Conservation (phyloP, 2,888 invertebrate species). For the Agapostemon virescens region DNA sequence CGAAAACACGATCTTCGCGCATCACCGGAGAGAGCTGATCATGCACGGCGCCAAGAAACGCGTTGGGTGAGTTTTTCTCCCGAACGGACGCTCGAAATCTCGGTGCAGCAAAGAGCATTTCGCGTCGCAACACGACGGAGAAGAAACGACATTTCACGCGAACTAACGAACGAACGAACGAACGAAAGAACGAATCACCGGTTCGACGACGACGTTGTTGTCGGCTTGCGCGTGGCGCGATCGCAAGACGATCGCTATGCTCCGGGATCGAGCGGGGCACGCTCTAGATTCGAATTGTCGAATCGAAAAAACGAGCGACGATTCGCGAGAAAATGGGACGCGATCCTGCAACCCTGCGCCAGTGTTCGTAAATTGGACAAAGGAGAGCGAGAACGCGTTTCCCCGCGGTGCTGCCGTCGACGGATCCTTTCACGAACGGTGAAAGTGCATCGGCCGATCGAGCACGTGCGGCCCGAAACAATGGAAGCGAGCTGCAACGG, state of each 20-base stretch:
- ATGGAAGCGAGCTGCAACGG: too few species aligned
- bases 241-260: too few species aligned
- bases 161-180: too few species aligned
- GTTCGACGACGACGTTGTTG: too few species aligned
- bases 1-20: too few species aligned
- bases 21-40: not conserved
- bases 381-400: conserved; percentile 1
- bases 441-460: not conserved
- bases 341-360: not conserved
- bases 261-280: too few species aligned
- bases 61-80: conserved; percentile 22
- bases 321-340: not conserved
- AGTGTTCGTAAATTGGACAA: not conserved
- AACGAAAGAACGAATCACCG: too few species aligned
- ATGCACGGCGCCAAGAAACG: not conserved
- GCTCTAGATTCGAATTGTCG: not conserved
- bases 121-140: too few species aligned
- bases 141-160: too few species aligned
- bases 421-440: not conserved
- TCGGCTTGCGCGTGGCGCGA: too few species aligned
- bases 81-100: not conserved
- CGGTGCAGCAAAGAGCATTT: not conserved
- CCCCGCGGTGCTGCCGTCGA: not conserved
- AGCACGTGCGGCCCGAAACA: not conserved
- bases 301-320: not conserved